A percentile compares a stretch with the other conserved stretches of the same genome.
Conservation (phyloP, 2,888 invertebrate genomes). For the Melolontha melolontha region DNA sequence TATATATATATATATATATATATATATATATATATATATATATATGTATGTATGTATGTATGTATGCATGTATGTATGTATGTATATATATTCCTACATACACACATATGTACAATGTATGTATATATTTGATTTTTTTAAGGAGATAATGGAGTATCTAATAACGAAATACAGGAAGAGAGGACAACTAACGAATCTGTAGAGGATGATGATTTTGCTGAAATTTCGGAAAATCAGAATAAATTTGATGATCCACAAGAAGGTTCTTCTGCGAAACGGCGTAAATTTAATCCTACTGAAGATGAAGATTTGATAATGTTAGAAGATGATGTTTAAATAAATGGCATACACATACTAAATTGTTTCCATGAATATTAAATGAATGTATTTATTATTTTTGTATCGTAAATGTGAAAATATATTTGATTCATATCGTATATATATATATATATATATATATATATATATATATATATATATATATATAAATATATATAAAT, state of each 20-base stretch:
- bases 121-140: not conserved
- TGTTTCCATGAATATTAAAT: constrained; percentile 20
- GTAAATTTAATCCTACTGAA: constrained; percentile 56
- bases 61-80: not conserved
- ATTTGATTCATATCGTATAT: not conserved
- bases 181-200: constrained; percentile 28
- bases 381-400: constrained; percentile 33
- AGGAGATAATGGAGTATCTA: not conserved
- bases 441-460: too few species aligned
- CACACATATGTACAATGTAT: too few species aligned
- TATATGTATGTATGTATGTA: constrained; percentile 3
- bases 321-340: constrained; percentile 49
- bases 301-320: constrained; percentile 57
- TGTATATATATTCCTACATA: too few species aligned
- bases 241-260: constrained; percentile 60
- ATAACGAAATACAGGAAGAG: not conserved
- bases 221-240: constrained; percentile 53
- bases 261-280: constrained; percentile 60
- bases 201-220: constrained; percentile 57
- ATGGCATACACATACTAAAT: constrained; percentile 1
- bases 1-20: too few species aligned
- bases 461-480: too few species aligned
- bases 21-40: too few species aligned
- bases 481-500: too few species aligned
- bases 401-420: constrained; percentile 7